Base-by-base conservation (phyloP, 2,888 invertebrate genomes). In the Pseudococcus longispinus region DNA sequence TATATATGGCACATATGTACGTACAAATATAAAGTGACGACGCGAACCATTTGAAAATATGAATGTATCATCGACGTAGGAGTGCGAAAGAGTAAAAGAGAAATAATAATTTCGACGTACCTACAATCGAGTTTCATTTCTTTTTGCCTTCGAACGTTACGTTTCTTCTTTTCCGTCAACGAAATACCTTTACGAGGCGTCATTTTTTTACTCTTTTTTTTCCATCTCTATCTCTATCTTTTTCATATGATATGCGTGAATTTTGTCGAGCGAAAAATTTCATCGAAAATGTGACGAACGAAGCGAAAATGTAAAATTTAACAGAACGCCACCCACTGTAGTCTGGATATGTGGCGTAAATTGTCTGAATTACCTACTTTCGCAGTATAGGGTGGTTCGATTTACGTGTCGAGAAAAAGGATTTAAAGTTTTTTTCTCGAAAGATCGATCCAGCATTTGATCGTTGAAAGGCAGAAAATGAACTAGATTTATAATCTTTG, bases 51-150 rank as follows among this genome's bases (percentile, higher is more conserved):
- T 70, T 70, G 70, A 70, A 70, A 70, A 70, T 55, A 55, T 11
- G 60, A 20, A 55, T 11, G 60, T 32, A 70, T 70, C 70, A 8
- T 8, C 26, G 26, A 18, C 6, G 65, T 5, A 26, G 65, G 70
- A 29, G 15, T 13, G 29, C 18, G 29, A 70, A 70, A 70, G 32
- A 70, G 29, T 11, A 32, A 65, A 65, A 70, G 13, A 70, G 18
- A 60, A 60, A 18, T 29, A 65, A 65, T 65, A 70, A 70, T 70
- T 70, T 70, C 60, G 60, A 51, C 26, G 23, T 65, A 65, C 65
- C 65, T 26, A 65, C 65, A 26, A 65, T 65, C 26, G 65, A 70
- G 70, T 70, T 70, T 70, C 18, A 70, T 70, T 70, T 70, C 65
- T 15, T 55, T 55, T 55, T n/a, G 55, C 55, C 55, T 55, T 55